A percentile compares a stretch with the other conserved stretches of the same genome.
These are phyloP conservation scores for Spinibarbus caldwelli DNA, from an alignment of 2,797 vertebrate species.

Conservation along the genomic window DNA sequence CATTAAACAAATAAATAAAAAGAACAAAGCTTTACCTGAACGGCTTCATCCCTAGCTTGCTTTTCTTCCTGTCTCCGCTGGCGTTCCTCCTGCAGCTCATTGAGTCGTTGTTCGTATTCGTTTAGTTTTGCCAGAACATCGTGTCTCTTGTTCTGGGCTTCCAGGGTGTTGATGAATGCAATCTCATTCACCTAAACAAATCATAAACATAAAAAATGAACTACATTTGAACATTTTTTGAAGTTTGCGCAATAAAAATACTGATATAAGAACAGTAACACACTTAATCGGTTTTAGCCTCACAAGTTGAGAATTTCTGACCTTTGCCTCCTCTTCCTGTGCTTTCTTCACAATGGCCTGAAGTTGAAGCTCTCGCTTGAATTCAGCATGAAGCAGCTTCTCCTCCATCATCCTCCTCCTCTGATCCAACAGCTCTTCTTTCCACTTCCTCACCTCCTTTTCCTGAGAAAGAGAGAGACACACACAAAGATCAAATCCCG, in stretches of 20 bases:
- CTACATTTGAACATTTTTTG: no score
- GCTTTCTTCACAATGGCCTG: slow-evolving; percentile 99
- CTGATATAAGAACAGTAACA: background rate
- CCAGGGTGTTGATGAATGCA: slow-evolving; percentile 97
- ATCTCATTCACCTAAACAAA: slow-evolving; percentile 94
- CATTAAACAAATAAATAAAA: background rate
- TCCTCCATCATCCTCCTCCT: slow-evolving; percentile 98
- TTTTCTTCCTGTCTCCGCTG: slow-evolving; percentile 97
- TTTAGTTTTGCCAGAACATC: slow-evolving; percentile 96
- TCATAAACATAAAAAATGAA: no score
- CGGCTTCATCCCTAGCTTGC: slow-evolving; percentile 96
- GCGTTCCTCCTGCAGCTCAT: slow-evolving; percentile 95
- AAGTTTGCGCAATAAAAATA: background rate
- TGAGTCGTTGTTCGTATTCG: slow-evolving; percentile 95
- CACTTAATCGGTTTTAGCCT: background rate
- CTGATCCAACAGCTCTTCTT: slow-evolving; percentile 95
- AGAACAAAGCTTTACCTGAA: slow-evolving; percentile 83
- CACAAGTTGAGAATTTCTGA: slow-evolving; percentile 54
- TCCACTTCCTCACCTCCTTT: slow-evolving; percentile 98
- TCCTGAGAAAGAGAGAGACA: slow-evolving; percentile 77
- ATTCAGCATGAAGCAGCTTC: slow-evolving; percentile 94
- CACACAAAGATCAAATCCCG: slow-evolving; percentile 4
- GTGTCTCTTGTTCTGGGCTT: slow-evolving; percentile 98
- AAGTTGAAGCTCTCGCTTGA: slow-evolving; percentile 94
- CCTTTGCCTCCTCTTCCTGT: slow-evolving; percentile 98